Percentiles rank a stretch among this genome's conserved stretches.
Evolutionary conservation across 2,797 vertebrate species (phyloP).

Genomic region (Neosalanx taihuensis): DNA sequence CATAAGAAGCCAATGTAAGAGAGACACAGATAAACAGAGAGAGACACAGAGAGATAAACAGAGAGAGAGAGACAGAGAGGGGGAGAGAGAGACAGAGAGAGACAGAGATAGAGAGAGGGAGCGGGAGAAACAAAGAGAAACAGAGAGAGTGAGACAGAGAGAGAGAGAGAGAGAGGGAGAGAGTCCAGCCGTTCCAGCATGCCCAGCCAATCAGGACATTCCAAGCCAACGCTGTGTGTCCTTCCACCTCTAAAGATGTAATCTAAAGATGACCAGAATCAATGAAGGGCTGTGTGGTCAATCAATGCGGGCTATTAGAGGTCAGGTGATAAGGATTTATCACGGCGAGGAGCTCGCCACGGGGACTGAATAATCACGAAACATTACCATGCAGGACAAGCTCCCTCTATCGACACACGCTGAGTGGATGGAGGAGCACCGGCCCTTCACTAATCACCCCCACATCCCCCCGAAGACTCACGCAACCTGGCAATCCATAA

Average conservation of each 20-base stretch:
- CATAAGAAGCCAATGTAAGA: constrained; percentile 19
- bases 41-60: too few relatives aligned
- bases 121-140: too few relatives aligned
- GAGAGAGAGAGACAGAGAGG: not conserved
- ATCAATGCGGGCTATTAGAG: constrained; percentile 53
- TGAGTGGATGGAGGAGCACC: constrained; percentile 28
- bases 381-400: constrained; percentile 2
- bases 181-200: not conserved
- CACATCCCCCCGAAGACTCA: constrained; percentile 4
- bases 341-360: constrained; percentile 23
- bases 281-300: constrained; percentile 45
- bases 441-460: constrained; percentile 20
- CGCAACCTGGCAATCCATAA: constrained; percentile 36
- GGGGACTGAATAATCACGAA: constrained; percentile 21
- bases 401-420: constrained; percentile 3
- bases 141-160: not conserved
- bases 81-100: constrained; percentile 34
- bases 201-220: not conserved
- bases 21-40: constrained; percentile 30
- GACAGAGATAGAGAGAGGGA: constrained; percentile 24
- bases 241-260: constrained; percentile 45
- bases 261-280: constrained; percentile 56
- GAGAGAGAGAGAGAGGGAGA: not conserved
- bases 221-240: constrained; percentile 25
- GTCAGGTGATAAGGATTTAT: constrained; percentile 43